Conservation (phyloP, 2,888 invertebrate species). For the Drosophila greeni region DNA sequence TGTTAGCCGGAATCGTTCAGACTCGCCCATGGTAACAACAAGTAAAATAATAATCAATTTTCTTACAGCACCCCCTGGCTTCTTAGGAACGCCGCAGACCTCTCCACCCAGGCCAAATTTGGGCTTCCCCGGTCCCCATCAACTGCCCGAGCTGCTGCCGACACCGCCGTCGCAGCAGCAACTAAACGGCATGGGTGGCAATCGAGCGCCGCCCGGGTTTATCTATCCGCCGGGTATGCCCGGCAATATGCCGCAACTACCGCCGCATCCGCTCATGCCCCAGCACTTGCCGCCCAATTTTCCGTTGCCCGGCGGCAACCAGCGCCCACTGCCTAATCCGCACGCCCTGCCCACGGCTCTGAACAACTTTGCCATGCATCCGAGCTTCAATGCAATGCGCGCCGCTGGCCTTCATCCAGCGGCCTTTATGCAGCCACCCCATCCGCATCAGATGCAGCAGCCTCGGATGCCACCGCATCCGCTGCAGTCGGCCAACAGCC, state of each 20-base stretch:
- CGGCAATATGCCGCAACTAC: conserved; percentile 68
- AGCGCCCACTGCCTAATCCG: conserved; percentile 71
- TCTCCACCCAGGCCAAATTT: conserved; percentile 63
- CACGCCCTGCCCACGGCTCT: conserved; percentile 77
- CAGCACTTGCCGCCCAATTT: conserved; percentile 69
- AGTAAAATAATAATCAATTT: neutral
- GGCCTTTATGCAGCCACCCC: conserved; percentile 68
- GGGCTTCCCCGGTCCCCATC: conserved; percentile 53
- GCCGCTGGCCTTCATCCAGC: conserved; percentile 73
- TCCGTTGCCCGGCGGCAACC: conserved; percentile 63
- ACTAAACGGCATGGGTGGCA: conserved; percentile 59
- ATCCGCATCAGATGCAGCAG: conserved; percentile 30
- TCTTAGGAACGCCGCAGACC: conserved; percentile 58
- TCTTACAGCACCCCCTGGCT: conserved; percentile 69
- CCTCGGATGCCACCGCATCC: conserved; percentile 78
- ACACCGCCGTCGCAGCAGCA: conserved; percentile 56
- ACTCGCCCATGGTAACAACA: neutral
- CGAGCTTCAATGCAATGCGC: conserved; percentile 78
- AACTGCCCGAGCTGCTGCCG: conserved; percentile 54
- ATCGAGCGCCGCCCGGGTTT: conserved; percentile 76
- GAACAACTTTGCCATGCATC: conserved; percentile 79
- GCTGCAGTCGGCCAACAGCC: conserved; percentile 50
- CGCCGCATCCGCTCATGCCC: conserved; percentile 69
- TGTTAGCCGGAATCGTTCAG: neutral
- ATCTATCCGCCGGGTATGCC: conserved; percentile 68